phyloP scores from a whole-genome alignment of 1,140 invertebrate genomes.

The Palaemon carinicauda region DNA sequence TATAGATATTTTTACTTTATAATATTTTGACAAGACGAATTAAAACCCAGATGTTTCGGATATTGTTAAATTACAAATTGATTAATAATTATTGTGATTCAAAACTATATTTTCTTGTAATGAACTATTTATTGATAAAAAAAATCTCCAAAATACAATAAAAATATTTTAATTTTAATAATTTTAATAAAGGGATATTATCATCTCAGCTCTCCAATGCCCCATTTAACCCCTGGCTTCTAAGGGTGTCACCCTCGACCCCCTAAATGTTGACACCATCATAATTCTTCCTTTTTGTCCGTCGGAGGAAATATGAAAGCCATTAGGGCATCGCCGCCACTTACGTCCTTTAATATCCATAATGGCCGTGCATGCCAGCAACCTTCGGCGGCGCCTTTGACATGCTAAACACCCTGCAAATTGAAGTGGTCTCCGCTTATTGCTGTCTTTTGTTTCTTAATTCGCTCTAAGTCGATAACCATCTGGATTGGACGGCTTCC shows the following conservation, averaged over 20 bases:
- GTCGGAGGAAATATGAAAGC: not conserved
- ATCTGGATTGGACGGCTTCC: too few species aligned
- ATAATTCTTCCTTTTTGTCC: not conserved
- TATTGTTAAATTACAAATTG: too few species aligned
- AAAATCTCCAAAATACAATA: too few species aligned
- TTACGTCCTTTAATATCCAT: constrained; percentile 3
- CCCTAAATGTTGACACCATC: not conserved
- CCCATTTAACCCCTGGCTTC: not conserved
- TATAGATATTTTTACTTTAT: too few species aligned
- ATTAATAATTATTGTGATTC: too few species aligned
- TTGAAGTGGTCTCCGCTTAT: not conserved
- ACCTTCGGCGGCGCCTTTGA: not conserved
- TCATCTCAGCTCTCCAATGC: too few species aligned
- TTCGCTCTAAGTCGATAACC: not conserved
- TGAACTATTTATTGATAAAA: too few species aligned
- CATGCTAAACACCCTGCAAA: constrained; percentile 3
- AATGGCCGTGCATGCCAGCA: not conserved
- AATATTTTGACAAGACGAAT: too few species aligned
- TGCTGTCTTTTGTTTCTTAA: not conserved
- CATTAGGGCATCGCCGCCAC: not conserved
- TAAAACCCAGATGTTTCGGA: too few species aligned
- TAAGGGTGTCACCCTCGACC: not conserved
- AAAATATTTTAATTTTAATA: too few species aligned
- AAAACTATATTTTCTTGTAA: too few species aligned
- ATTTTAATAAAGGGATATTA: too few species aligned